Evolutionary conservation across 2,113 vertebrate genomes (phyloP).

Genomic region (Camelus bactrianus): DNA sequence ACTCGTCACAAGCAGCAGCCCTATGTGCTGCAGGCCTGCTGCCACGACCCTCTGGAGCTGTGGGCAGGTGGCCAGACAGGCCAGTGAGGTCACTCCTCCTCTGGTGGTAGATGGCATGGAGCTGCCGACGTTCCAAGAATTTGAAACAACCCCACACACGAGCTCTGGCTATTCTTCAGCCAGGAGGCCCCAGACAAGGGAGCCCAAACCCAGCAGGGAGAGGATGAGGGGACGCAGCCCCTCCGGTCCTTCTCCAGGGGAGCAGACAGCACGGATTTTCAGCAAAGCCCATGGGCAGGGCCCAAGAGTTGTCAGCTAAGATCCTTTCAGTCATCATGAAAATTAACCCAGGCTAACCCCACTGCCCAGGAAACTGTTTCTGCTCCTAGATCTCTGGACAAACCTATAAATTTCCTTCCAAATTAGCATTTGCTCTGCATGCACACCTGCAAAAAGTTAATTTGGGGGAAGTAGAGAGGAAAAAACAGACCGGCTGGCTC

Average conservation of each 20-base stretch:
- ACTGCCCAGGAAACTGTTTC: neutral
- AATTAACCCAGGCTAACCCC: neutral
- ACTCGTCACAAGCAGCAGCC: neutral
- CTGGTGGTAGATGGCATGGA: fast-evolving
- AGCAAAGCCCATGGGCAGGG: neutral
- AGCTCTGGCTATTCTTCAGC: neutral
- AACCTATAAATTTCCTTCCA: constrained; percentile 7
- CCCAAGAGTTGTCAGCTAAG: neutral
- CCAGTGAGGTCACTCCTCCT: neutral
- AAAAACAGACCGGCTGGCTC: neutral
- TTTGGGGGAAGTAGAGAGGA: neutral
- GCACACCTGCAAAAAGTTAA: constrained; percentile 21
- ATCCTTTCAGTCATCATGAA: neutral
- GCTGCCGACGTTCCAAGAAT: neutral
- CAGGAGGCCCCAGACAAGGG: fast-evolving
- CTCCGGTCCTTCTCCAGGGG: neutral
- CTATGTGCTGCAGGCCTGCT: neutral
- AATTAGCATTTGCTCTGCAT: neutral
- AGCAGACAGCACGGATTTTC: fast-evolving
- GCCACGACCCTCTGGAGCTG: neutral
- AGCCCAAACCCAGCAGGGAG: neutral
- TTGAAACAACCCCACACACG: fast-evolving
- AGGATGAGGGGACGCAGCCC: neutral
- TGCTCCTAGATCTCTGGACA: neutral
- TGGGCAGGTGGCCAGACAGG: neutral